A percentile compares a stretch with the other conserved stretches of the same genome.
Conservation (phyloP, 2,888 invertebrate genomes). For the Eupithecia exiguata region DNA sequence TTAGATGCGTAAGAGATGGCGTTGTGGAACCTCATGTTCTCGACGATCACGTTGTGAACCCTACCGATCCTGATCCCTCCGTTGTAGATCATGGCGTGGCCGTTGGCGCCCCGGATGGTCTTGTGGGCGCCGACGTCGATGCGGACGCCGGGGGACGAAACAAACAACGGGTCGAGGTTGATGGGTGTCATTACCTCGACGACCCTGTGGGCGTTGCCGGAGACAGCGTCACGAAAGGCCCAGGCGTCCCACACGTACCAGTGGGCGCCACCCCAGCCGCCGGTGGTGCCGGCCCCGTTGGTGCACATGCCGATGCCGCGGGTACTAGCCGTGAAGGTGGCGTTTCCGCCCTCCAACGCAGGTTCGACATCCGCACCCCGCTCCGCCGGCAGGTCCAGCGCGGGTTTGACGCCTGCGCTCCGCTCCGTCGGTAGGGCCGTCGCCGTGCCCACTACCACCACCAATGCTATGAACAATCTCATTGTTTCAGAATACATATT, state of each 20-base stretch:
- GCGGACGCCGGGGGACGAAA: conserved; percentile 24
- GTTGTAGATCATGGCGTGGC: conserved; percentile 26
- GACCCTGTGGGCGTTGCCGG: conserved; percentile 16
- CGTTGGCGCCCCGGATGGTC: conserved; percentile 25
- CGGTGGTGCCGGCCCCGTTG: conserved; percentile 24
- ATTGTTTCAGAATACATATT: not conserved
- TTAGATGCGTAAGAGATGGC: conserved; percentile 24
- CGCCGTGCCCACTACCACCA: not conserved
- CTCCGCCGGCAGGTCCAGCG: not conserved
- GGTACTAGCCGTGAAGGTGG: not conserved
- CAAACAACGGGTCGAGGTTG: conserved; percentile 29
- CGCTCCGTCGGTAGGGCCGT: not conserved
- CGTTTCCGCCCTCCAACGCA: not conserved
- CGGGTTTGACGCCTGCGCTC: not conserved
- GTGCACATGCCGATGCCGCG: conserved; percentile 4
- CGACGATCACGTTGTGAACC: conserved; percentile 21
- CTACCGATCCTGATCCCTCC: conserved; percentile 22
- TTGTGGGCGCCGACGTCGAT: conserved; percentile 25
- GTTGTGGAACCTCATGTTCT: conserved; percentile 27
- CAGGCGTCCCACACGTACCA: conserved; percentile 35
- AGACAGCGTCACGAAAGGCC: conserved; percentile 27
- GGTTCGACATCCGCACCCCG: too few species aligned
- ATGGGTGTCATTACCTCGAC: conserved; percentile 25
- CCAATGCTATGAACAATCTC: conserved; percentile 10
- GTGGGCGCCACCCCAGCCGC: conserved; percentile 27